A percentile compares a stretch with the other conserved stretches of the same genome.
Conservation (phyloP, 2,113 vertebrate species). For the Tachuris rubrigastra region DNA sequence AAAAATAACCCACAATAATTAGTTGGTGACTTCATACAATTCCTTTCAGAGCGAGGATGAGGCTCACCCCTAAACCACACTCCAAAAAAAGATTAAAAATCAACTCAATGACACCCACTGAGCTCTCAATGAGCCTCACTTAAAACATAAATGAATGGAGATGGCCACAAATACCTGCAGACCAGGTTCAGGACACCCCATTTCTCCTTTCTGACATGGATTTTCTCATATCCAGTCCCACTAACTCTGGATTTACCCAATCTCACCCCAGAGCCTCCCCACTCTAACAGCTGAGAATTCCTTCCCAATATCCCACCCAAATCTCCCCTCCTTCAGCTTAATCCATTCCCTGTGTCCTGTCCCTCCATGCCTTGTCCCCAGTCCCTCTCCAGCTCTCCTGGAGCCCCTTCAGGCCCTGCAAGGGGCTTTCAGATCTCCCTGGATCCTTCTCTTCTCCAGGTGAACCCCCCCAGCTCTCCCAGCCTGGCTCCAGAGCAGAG, state of each 20-base stretch:
- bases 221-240: rapidly evolving
- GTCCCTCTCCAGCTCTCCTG: too few relatives aligned
- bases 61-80: background rate
- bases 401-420: too few relatives aligned
- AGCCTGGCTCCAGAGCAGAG: too few relatives aligned
- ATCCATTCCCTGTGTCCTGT: too few relatives aligned
- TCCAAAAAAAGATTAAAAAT: background rate
- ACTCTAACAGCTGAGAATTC: background rate
- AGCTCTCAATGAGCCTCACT: background rate
- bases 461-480: too few relatives aligned
- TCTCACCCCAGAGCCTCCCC: background rate
- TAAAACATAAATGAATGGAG: background rate
- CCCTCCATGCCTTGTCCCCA: too few relatives aligned
- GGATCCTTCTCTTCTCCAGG: too few relatives aligned
- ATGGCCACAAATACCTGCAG: too few relatives aligned
- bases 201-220: background rate
- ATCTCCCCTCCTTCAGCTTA: too few relatives aligned
- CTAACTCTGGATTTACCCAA: background rate
- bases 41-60: background rate
- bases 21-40: background rate
- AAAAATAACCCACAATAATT: background rate
- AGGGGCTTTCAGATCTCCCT: too few relatives aligned
- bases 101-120: background rate
- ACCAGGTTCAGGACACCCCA: background rate
- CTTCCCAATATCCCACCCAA: background rate